Evolutionary conservation across 2,797 vertebrate genomes (phyloP), one percentile per base, ranked within the genome.

Genomic region (Spinibarbus caldwelli): DNA sequence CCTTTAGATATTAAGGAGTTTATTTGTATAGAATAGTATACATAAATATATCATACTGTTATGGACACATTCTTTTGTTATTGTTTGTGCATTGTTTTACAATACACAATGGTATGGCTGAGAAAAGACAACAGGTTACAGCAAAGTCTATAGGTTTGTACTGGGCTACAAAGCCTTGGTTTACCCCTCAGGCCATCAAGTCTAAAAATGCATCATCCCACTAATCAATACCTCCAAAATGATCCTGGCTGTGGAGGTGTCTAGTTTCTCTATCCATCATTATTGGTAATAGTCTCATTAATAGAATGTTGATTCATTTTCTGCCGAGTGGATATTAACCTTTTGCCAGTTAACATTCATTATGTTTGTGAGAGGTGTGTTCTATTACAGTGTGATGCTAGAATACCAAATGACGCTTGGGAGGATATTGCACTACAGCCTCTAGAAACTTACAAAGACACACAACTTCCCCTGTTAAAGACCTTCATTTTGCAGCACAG

Each of bases 301-400:
- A 94, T 95, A 94, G 89, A 91, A 85, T 93, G 93, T 92, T 95
- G 93, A 95, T 94, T 94, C 91, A 94, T 95, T 95, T 95, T 94
- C 92, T 91, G 92, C 93, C 88, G 93, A 93, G 93, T 94, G 93
- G 92, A 95, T 95, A 95, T 96, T 96, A 96, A 95, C 95, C 94
- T 95, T 95, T 95, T 90, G 93, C 93, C 93, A 92, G 92, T 93
- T 92, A 93, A 93, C 94, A 94, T 96, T 94, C 92, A 95, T 95
- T 95, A 94, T 92, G 93, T 86, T 90, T 88, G 90, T 89, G 91
- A 92, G 92, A 92, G 92, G 92, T 93, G 93, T 93, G 92, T 91
- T 91, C 66, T 79, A 49, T 70, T 47, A 54, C 84, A 90, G 90
- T 87, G 91, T 92, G 83, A 88, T 90, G 90, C 93, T 93, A 90